Evolutionary conservation across 1,140 invertebrate species (phyloP), one percentile per base, ranked within the genome.

Genomic region (Lepidurus packardi): DNA sequence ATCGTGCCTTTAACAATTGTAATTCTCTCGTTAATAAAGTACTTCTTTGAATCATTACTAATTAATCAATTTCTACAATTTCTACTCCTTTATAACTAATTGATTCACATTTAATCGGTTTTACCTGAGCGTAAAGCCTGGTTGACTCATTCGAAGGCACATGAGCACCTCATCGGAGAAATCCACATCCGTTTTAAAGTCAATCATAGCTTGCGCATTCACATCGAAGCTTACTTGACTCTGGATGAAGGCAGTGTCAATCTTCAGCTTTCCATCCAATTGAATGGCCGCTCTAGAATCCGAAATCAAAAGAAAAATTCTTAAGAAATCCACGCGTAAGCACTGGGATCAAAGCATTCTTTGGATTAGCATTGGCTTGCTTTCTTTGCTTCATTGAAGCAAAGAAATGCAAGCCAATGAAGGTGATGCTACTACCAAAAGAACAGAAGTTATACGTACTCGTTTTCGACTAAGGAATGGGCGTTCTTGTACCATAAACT

Each of bases 401-500:
- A 4, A 34, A 34, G 34, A 34, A 34, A 34, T 34, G 34, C 34
- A 34, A 34, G 3, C 34, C 34, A 34, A 34, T 34, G 34, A 3
- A 34, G 34, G 34, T 9, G 21, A 4, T 65, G 53, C 44, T 13
- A 74, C 25, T 79, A 11, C 1, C 16, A 77, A 73, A 43, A 10
- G 45, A 47, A 73, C 45, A 41, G 74, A 79, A 43, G 43, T 43
- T 13, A 78, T 44, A 3, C 74, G 16, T 76, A 16, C 77, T 43
- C 89, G 84, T 91, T 89, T 82, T 92, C 90, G 0, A 97, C 92
- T 43, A 93, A 84, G 11, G 93, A 93, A 80, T 94, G 89, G 1
- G 94, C 93, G 84, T 92, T 95, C 82, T 92, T 89, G 80, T 93
- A 93, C 94, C 94, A 97, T 9, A 96, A 83, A 81, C 93, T 95